Conservation (phyloP, 2,888 invertebrate species). For the Lithodes maja region DNA sequence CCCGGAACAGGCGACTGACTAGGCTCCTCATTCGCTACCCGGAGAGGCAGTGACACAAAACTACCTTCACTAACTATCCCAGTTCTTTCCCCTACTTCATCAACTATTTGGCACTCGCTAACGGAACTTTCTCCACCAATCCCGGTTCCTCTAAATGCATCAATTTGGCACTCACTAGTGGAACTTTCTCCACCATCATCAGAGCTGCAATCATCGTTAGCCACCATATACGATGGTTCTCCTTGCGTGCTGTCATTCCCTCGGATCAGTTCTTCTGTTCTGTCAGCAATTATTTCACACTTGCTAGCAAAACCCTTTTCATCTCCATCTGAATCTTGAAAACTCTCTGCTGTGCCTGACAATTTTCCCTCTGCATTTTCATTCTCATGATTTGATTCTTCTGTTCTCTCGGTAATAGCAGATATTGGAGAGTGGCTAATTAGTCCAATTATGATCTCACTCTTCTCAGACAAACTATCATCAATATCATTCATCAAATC, state of each 20-base stretch:
- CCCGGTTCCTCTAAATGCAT: too few species aligned
- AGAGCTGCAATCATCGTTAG: too few species aligned
- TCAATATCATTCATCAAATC: conserved; percentile 12
- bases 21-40: conserved; percentile 26
- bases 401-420: conserved; percentile 53
- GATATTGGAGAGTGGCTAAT: conserved; percentile 47
- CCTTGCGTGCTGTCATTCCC: too few species aligned
- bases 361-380: background rate
- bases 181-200: too few species aligned
- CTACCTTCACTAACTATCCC: background rate
- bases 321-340: background rate
- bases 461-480: conserved; percentile 31
- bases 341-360: background rate
- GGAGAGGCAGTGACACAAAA: conserved; percentile 24
- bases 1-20: conserved; percentile 32
- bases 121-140: background rate
- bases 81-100: background rate
- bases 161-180: too few species aligned
- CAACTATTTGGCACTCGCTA: conserved; percentile 2
- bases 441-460: conserved; percentile 42
- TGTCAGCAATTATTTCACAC: background rate
- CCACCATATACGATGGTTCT: too few species aligned
- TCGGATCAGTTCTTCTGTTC: too few species aligned
- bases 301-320: background rate
- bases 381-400: conserved; percentile 44